phyloP scores from a whole-genome alignment of 1,140 invertebrate genomes.

The Ptiloglossa arizonensis region DNA sequence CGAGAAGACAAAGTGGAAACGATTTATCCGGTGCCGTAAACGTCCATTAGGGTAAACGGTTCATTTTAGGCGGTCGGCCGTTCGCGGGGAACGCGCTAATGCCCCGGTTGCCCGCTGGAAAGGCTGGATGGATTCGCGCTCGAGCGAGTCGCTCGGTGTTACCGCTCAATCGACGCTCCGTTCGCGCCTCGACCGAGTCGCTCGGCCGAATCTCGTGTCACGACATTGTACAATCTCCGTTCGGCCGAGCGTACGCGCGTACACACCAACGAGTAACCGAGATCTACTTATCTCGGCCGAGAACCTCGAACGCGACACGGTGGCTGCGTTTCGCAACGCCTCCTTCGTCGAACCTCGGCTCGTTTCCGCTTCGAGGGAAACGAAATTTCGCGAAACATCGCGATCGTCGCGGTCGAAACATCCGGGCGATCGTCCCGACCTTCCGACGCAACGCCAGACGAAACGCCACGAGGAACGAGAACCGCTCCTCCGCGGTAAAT shows the following conservation, averaged over 20 bases:
- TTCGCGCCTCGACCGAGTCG: slow-evolving; percentile 38
- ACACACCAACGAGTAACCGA: background rate
- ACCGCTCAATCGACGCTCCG: slow-evolving; percentile 49
- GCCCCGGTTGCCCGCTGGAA: background rate
- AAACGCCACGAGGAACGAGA: background rate
- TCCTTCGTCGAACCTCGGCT: background rate
- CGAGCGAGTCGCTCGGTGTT: slow-evolving; percentile 47
- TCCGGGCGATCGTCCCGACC: too few relatives aligned
- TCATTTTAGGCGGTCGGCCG: slow-evolving; percentile 37
- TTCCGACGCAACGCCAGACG: background rate
- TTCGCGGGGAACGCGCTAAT: background rate
- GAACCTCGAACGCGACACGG: slow-evolving; percentile 8
- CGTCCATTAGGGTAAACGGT: slow-evolving; percentile 42
- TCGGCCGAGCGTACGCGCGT: slow-evolving; percentile 7
- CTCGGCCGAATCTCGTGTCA: slow-evolving; percentile 39
- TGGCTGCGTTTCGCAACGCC: background rate
- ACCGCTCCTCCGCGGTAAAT: background rate
- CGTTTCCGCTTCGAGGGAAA: background rate
- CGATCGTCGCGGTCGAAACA: too few relatives aligned
- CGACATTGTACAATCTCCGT: slow-evolving; percentile 36
- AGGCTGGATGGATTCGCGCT: slow-evolving; percentile 37
- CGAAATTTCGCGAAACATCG: too few relatives aligned
- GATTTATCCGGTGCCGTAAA: slow-evolving; percentile 30
- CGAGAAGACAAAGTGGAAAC: slow-evolving; percentile 18
- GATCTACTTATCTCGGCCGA: background rate